Conservation (phyloP, 2,113 vertebrate species). For the Mesoclemmys tuberculata region DNA sequence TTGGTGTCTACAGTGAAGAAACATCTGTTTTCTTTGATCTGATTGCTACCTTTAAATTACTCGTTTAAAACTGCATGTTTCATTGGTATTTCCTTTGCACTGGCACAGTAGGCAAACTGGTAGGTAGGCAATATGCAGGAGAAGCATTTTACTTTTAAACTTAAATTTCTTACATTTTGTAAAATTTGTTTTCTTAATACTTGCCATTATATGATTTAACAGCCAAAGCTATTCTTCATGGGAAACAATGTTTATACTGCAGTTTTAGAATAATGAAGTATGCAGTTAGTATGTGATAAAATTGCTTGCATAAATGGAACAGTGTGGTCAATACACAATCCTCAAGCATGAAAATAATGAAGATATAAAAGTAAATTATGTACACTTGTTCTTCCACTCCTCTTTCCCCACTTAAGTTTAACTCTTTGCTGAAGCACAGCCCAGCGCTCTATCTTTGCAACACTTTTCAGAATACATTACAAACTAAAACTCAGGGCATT, state of each 20-base stretch:
- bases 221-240: background rate
- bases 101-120: background rate
- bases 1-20: background rate
- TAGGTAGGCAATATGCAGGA: background rate
- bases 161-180: background rate
- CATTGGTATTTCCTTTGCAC: background rate
- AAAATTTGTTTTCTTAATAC: background rate
- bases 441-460: slow-evolving; percentile 8
- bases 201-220: background rate
- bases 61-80: background rate
- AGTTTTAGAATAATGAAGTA: background rate
- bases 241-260: background rate
- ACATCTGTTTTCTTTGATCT: background rate
- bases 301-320: background rate
- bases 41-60: background rate
- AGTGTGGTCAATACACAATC: background rate
- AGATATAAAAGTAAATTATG: background rate
- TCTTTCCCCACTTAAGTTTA: background rate
- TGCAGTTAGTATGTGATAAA: background rate
- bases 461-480: slow-evolving; percentile 11
- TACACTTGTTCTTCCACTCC: background rate
- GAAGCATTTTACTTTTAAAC: background rate
- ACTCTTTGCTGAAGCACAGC: background rate
- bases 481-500: background rate
- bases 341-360: background rate